phyloP scores from a whole-genome alignment of 2,888 invertebrate genomes.

The Lissocephala sabroskyi region DNA sequence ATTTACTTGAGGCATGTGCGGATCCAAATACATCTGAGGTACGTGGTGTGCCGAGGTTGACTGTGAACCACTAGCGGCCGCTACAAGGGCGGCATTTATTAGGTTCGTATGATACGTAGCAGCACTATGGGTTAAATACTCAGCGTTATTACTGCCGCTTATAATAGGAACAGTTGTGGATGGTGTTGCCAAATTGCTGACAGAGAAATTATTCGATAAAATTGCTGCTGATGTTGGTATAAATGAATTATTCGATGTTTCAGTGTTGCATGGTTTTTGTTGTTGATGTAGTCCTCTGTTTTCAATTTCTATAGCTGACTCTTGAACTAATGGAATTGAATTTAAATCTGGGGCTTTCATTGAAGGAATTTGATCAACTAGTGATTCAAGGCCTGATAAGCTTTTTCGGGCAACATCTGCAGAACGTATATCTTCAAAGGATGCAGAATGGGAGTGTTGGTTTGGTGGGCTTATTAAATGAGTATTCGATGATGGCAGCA shows the following conservation, averaged over 20 bases:
- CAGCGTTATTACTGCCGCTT: constrained; percentile 10
- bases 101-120: constrained; percentile 69
- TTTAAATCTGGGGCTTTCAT: too few species aligned
- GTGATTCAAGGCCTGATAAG: constrained; percentile 87
- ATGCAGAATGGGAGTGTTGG: constrained; percentile 28
- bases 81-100: constrained; percentile 68
- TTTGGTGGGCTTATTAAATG: constrained; percentile 23
- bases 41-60: constrained; percentile 25
- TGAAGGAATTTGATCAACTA: constrained; percentile 93
- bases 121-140: constrained; percentile 35
- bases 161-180: neutral
- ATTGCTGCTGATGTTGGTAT: too few species aligned
- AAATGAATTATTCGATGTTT: constrained; percentile 8
- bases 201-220: constrained; percentile 71
- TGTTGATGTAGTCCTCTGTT: constrained; percentile 49
- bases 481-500: constrained; percentile 42
- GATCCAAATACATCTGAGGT: constrained; percentile 73
- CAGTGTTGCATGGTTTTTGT: too few species aligned
- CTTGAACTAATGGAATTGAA: too few species aligned
- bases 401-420: constrained; percentile 91
- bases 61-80: constrained; percentile 61
- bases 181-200: constrained; percentile 71
- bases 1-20: constrained; percentile 72
- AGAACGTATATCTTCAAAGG: too few species aligned
- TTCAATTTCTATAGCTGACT: constrained; percentile 66